Evolutionary conservation across 2,113 vertebrate genomes (phyloP).

Genomic region (Thalassoma bifasciatum): DNA sequence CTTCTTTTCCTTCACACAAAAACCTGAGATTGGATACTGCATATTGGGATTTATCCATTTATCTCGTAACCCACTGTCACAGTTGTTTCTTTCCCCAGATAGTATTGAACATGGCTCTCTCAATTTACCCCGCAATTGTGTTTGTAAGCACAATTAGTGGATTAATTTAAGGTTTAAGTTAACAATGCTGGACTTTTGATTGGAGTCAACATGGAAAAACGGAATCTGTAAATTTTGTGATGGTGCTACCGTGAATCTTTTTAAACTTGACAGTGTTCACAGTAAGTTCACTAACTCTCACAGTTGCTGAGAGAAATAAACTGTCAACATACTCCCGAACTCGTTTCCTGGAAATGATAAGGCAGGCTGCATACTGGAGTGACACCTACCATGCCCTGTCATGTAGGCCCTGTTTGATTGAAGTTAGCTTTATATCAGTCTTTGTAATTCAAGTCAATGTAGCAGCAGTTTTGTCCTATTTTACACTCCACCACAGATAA

Average conservation of each 20-base stretch:
- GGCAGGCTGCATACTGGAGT: neutral
- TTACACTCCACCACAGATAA: neutral
- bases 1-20: slow-evolving; percentile 26
- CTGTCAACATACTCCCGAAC: slow-evolving; percentile 1
- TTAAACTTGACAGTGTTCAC: slow-evolving; percentile 8
- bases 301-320: slow-evolving; percentile 4
- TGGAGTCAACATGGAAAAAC: slow-evolving; percentile 22
- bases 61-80: slow-evolving; percentile 7
- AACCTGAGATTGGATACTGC: slow-evolving; percentile 25
- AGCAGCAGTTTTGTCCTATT: neutral
- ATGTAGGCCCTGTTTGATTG: neutral
- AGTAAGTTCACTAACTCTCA: neutral
- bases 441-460: neutral
- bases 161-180: neutral
- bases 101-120: slow-evolving; percentile 71
- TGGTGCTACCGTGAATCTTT: slow-evolving; percentile 5
- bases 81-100: slow-evolving; percentile 49
- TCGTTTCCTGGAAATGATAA: neutral
- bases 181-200: slow-evolving; percentile 17
- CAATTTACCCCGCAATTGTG: slow-evolving; percentile 19
- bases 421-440: neutral
- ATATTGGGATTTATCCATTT: slow-evolving; percentile 49
- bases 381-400: neutral
- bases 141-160: neutral
- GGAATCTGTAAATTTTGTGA: slow-evolving; percentile 27